These are phyloP conservation scores for Lapara coniferarum DNA, from an alignment of 2,888 invertebrate species.

Conservation along the genomic window DNA sequence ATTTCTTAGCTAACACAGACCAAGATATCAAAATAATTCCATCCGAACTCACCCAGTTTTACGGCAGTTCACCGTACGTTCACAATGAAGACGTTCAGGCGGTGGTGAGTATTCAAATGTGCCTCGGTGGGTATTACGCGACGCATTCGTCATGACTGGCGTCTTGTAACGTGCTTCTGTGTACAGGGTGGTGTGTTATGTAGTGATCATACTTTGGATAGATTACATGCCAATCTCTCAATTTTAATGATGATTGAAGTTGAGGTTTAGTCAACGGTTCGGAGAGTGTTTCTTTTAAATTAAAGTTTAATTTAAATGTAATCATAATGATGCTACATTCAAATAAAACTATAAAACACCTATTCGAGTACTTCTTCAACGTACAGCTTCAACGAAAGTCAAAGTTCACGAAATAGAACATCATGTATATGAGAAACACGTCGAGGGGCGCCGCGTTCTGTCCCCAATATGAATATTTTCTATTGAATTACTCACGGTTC, in stretches of 20 bases:
- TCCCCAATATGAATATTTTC: slow-evolving; percentile 82
- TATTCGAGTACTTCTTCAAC: background rate
- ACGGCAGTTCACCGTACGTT: slow-evolving; percentile 20
- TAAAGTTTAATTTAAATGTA: too few species aligned
- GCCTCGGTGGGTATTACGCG: slow-evolving; percentile 62
- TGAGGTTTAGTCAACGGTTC: too few species aligned
- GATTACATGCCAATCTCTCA: too few species aligned
- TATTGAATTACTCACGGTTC: slow-evolving; percentile 82
- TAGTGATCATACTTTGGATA: background rate
- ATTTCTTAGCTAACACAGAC: background rate
- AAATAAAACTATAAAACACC: too few species aligned
- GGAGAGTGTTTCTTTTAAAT: too few species aligned
- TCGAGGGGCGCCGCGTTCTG: slow-evolving; percentile 61
- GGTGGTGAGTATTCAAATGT: slow-evolving; percentile 61
- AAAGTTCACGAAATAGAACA: slow-evolving; percentile 38
- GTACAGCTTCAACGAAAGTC: background rate
- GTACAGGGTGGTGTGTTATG: slow-evolving; percentile 50
- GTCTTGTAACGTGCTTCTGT: slow-evolving; percentile 56
- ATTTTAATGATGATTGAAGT: too few species aligned
- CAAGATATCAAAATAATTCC: slow-evolving; percentile 26
- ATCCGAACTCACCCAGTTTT: slow-evolving; percentile 15
- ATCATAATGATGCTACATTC: too few species aligned
- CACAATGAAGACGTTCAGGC: slow-evolving; percentile 30
- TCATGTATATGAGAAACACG: slow-evolving; percentile 45
- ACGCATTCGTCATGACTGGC: slow-evolving; percentile 67